Evolutionary conservation across 2,113 vertebrate species (phyloP).

Genomic region (Hucho hucho): DNA sequence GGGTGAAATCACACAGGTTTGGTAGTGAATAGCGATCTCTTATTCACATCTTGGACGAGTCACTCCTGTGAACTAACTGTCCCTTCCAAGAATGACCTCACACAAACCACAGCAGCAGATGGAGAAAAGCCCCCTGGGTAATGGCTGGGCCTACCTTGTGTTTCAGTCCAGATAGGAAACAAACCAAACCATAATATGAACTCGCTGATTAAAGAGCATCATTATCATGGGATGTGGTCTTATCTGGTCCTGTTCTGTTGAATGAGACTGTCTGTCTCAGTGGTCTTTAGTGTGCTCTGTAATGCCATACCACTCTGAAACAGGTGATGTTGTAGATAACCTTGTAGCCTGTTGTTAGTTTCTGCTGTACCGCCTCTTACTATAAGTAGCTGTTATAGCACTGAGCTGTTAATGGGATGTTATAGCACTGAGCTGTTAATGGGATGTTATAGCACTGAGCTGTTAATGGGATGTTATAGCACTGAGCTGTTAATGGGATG

Average conservation of each 20-base stretch:
- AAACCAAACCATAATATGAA: neutral
- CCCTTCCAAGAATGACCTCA: slow-evolving; percentile 48
- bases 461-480: too few relatives aligned
- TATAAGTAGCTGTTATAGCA: slow-evolving; percentile 38
- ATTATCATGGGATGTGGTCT: neutral
- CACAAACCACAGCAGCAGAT: slow-evolving; percentile 25
- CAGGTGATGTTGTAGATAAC: neutral
- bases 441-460: too few relatives aligned
- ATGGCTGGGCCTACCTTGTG: neutral
- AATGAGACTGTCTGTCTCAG: neutral
- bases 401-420: neutral
- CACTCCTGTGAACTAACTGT: slow-evolving; percentile 29
- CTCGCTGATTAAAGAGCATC: neutral
- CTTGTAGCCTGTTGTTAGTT: neutral
- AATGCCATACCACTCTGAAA: slow-evolving; percentile 4
- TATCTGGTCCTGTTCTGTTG: neutral
- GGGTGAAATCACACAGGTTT: neutral
- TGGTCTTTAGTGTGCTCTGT: neutral
- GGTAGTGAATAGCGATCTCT: slow-evolving; percentile 13
- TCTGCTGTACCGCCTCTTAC: slow-evolving; percentile 59
- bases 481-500: too few relatives aligned
- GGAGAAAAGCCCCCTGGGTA: neutral
- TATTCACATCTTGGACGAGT: slow-evolving; percentile 49
- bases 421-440: slow-evolving; percentile 9
- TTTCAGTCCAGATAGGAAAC: neutral